These are phyloP conservation scores for Stictonetta naevosa DNA, from an alignment of 2,113 vertebrate species.

Conservation along the genomic window DNA sequence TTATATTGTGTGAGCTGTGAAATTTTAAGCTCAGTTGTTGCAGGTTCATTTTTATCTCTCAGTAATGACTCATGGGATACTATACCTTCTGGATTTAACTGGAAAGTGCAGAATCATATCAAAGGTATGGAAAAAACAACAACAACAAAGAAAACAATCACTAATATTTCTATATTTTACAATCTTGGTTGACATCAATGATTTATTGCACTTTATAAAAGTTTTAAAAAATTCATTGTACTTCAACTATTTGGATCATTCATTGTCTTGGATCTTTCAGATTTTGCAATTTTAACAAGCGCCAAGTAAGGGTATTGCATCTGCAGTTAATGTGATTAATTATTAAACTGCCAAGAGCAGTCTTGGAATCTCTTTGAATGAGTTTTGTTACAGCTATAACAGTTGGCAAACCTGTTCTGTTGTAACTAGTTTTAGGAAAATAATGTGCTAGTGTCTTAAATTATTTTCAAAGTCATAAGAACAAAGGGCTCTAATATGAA, in stretches of 20 bases:
- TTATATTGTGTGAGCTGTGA: background rate
- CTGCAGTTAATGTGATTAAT: background rate
- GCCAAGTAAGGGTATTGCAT: background rate
- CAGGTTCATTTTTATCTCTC: background rate
- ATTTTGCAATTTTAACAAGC: background rate
- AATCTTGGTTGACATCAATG: background rate
- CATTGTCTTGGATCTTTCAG: background rate
- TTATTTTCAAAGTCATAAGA: background rate
- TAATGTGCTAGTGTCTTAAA: background rate
- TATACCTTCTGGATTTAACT: background rate
- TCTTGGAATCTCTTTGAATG: background rate
- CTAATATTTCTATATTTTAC: background rate
- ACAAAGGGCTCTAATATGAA: background rate
- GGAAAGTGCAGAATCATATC: background rate
- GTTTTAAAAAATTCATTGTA: background rate
- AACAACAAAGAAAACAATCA: background rate
- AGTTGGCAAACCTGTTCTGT: background rate
- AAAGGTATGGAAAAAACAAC: background rate
- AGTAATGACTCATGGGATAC: background rate
- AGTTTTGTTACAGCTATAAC: background rate
- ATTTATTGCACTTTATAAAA: background rate
- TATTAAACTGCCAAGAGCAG: background rate
- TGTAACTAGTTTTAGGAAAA: constrained; percentile 10
- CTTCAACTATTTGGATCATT: background rate
- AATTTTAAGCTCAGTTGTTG: background rate